A percentile compares a stretch with the other conserved stretches of the same genome.
Evolutionary conservation across 1,140 invertebrate genomes (phyloP).

Genomic region (Monomorium pharaonis): DNA sequence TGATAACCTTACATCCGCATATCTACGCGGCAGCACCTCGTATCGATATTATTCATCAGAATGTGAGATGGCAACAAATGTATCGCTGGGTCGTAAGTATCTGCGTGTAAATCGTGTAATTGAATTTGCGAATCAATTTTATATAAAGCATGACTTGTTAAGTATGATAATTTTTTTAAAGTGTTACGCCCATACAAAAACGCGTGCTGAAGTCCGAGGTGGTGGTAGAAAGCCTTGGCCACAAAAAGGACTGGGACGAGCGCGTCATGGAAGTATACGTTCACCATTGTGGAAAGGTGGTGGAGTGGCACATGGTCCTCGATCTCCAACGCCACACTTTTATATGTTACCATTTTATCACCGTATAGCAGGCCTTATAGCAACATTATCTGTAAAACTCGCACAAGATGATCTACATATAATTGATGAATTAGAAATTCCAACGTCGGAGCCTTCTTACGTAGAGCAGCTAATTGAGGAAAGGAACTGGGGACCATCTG

Average conservation of each 20-base stretch:
- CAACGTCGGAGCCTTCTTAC: slow-evolving; percentile 92
- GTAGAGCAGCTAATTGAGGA: slow-evolving; percentile 92
- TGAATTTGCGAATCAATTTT: background rate
- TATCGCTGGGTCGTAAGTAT: slow-evolving; percentile 92
- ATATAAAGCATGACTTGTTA: background rate
- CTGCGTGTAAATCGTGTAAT: background rate
- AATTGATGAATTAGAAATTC: slow-evolving; percentile 94
- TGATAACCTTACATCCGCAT: slow-evolving; percentile 95
- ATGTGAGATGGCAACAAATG: slow-evolving; percentile 95
- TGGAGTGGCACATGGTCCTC: slow-evolving; percentile 94
- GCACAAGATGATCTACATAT: slow-evolving; percentile 98
- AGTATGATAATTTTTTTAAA: slow-evolving; percentile 72
- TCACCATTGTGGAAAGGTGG: slow-evolving; percentile 94
- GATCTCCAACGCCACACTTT: slow-evolving; percentile 95
- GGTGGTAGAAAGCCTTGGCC: slow-evolving; percentile 97
- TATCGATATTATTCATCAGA: slow-evolving; percentile 95
- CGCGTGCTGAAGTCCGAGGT: slow-evolving; percentile 93
- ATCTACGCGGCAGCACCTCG: slow-evolving; percentile 94
- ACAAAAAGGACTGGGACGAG: slow-evolving; percentile 96
- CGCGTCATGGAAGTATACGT: slow-evolving; percentile 96
- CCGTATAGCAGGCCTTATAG: slow-evolving; percentile 92
- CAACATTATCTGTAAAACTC: slow-evolving; percentile 95
- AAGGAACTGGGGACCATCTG: slow-evolving; percentile 98
- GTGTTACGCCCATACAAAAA: slow-evolving; percentile 90
- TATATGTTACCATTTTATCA: slow-evolving; percentile 95